A percentile compares a stretch with the other conserved stretches of the same genome.
phyloP scores from a whole-genome alignment of 2,113 vertebrate species.

The Cyanoramphus novaezelandiae region DNA sequence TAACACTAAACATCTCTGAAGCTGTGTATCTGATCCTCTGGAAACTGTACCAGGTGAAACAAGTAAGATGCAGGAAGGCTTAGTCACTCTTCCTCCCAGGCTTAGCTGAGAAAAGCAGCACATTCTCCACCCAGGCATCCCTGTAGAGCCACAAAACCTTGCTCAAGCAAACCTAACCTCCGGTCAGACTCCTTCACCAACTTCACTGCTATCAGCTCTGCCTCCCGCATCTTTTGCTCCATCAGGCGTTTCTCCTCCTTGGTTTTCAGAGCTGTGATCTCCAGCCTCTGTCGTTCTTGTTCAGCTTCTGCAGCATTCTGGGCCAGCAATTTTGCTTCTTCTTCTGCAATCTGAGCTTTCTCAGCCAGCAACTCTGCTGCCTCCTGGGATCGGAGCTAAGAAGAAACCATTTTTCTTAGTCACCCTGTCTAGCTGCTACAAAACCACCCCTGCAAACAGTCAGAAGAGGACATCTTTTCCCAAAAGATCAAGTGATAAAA shows the following conservation, averaged over 20 bases:
- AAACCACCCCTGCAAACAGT: not conserved
- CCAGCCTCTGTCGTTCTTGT: slow-evolving; percentile 88
- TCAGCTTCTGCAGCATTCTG: slow-evolving; percentile 92
- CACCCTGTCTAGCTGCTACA: not conserved
- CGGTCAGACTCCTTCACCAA: slow-evolving; percentile 91
- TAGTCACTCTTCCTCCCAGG: not conserved
- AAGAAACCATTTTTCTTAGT: not conserved
- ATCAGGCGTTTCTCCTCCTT: slow-evolving; percentile 91
- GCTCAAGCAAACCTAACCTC: slow-evolving; percentile 69
- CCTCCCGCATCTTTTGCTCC: slow-evolving; percentile 94
- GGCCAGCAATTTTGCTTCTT: slow-evolving; percentile 90
- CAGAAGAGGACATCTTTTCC: not conserved
- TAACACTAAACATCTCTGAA: not conserved
- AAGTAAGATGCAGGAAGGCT: not conserved
- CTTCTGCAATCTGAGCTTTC: slow-evolving; percentile 92
- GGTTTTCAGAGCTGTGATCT: slow-evolving; percentile 88
- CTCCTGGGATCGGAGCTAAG: slow-evolving; percentile 88
- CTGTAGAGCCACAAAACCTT: not conserved
- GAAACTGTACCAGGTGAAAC: not conserved
- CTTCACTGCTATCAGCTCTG: slow-evolving; percentile 89
- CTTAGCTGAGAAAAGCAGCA: not conserved
- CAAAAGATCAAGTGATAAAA: not conserved
- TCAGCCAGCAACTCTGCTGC: slow-evolving; percentile 90
- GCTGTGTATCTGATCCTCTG: not conserved
- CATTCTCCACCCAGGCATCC: not conserved